phyloP scores from a whole-genome alignment of 2,113 vertebrate genomes.

The Clarias gariepinus region DNA sequence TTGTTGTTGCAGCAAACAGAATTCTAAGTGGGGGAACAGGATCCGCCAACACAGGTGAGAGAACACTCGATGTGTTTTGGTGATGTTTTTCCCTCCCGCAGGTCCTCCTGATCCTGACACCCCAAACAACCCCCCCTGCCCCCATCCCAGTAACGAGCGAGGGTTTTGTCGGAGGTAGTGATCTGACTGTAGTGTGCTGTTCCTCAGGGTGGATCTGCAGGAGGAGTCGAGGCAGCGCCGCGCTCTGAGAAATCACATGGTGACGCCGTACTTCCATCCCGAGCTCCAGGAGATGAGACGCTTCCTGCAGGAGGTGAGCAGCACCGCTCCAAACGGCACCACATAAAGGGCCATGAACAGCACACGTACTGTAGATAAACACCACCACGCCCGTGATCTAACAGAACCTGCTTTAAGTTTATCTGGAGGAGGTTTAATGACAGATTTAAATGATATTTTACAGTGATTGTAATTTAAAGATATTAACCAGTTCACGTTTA shows the following conservation, averaged over 20 bases:
- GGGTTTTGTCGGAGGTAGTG: not conserved
- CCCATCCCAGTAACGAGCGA: not conserved
- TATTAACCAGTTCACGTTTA: not conserved
- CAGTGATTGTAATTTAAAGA: not conserved
- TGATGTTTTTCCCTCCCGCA: too few relatives aligned
- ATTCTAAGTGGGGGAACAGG: conserved; percentile 72
- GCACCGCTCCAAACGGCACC: not conserved
- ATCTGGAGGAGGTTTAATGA: not conserved
- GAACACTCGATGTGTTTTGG: too few relatives aligned
- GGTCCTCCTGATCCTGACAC: too few relatives aligned
- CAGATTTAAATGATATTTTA: not conserved
- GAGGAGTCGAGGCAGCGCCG: conserved; percentile 63
- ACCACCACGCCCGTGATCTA: too few relatives aligned
- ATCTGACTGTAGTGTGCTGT: not conserved
- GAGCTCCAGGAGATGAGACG: conserved; percentile 67
- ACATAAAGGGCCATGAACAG: too few relatives aligned
- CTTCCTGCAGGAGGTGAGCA: conserved; percentile 62
- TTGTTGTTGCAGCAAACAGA: conserved; percentile 53
- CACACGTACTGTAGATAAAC: not conserved
- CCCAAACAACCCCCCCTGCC: too few relatives aligned
- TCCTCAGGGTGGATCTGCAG: conserved; percentile 72
- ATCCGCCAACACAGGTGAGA: conserved; percentile 66
- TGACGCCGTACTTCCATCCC: conserved; percentile 81
- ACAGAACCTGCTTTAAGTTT: too few relatives aligned
- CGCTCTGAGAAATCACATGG: conserved; percentile 69